Conservation (phyloP, 2,797 vertebrate species). For the Passerculus sandwichensis region DNA sequence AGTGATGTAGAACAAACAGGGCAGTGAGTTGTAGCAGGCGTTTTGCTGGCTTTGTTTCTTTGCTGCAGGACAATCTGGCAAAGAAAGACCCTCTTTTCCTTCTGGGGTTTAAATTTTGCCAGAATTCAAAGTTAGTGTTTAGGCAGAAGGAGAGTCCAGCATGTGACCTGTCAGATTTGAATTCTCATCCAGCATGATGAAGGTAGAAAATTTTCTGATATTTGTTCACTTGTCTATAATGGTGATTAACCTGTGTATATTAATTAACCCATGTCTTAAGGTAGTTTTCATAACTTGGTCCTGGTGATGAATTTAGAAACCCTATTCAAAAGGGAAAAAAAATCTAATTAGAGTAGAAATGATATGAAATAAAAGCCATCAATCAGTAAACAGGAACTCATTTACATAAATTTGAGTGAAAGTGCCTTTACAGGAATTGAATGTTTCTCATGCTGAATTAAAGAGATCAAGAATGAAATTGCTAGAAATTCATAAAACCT, state of each 20-base stretch:
- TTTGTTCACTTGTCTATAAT: background rate
- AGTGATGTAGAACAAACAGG: background rate
- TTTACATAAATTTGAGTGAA: background rate
- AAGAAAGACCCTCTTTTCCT: background rate
- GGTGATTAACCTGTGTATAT: background rate
- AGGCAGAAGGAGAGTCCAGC: background rate
- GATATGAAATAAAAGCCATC: background rate
- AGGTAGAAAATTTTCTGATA: background rate
- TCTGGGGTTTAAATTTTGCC: background rate
- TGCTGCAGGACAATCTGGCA: background rate
- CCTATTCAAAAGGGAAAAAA: background rate
- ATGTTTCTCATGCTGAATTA: background rate
- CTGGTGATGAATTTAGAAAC: background rate
- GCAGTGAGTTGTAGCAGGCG: background rate
- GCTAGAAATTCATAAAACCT: background rate
- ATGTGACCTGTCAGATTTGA: background rate
- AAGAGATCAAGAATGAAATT: background rate
- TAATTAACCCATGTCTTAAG: background rate
- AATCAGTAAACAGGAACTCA: background rate
- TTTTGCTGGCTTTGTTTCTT: background rate
- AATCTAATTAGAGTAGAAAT: slow-evolving; percentile 1
- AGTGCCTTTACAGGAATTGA: background rate
- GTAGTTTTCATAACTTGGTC: background rate
- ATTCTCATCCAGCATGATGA: background rate
- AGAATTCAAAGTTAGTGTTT: background rate